A percentile compares a stretch with the other conserved stretches of the same genome.
Conservation (phyloP, 2,797 vertebrate genomes). For the Hoplostethus atlanticus region DNA sequence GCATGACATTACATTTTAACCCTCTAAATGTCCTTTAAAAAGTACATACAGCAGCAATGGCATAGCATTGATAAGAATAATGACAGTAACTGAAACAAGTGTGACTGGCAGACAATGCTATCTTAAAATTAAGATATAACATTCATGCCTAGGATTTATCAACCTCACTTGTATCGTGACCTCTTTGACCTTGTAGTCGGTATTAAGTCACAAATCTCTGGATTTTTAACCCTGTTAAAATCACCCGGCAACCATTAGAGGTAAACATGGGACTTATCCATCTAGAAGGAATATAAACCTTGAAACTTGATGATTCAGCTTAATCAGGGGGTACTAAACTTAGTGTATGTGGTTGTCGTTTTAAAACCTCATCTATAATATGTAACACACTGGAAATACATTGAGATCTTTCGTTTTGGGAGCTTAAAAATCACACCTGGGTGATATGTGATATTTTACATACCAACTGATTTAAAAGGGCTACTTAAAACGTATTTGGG, state of each 20-base stretch:
- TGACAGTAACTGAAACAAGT: constrained; percentile 1
- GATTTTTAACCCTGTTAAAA: not conserved
- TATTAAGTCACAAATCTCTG: not conserved
- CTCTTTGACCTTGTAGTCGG: constrained; percentile 4
- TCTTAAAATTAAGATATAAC: constrained; percentile 26
- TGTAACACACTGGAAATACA: too few relatives aligned
- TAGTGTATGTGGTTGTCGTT: too few relatives aligned
- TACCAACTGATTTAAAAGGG: not conserved
- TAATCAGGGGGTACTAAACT: too few relatives aligned
- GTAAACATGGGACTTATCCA: not conserved
- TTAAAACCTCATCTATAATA: too few relatives aligned
- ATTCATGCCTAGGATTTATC: constrained; percentile 5
- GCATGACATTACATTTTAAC: not conserved
- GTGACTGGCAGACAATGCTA: not conserved
- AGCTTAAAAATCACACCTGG: not conserved
- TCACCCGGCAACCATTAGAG: too few relatives aligned
- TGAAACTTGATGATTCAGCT: too few relatives aligned
- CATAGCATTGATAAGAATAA: constrained; percentile 7
- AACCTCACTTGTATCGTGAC: not conserved
- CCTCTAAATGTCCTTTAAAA: constrained; percentile 10
- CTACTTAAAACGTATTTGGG: not conserved
- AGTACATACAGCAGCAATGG: constrained; percentile 40
- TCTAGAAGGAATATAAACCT: too few relatives aligned
- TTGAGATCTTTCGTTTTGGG: not conserved
- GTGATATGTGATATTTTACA: too few relatives aligned